Base-by-base conservation (phyloP, 2,797 vertebrate species). In the Micrastur ruficollis region DNA sequence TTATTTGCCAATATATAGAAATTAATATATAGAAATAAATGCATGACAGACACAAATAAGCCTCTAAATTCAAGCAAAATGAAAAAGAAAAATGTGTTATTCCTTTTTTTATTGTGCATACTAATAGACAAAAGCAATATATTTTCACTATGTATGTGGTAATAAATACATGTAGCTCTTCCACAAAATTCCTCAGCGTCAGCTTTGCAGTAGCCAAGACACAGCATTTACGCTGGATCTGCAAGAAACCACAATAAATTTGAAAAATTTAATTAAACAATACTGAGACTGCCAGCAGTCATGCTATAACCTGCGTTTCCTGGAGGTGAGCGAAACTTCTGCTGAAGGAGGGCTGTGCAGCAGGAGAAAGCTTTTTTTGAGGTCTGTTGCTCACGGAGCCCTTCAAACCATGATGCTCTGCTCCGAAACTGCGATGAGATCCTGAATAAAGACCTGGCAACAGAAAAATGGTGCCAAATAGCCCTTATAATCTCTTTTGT, bases 161-260 rank as follows among this genome's bases (percentile, higher is more conserved):
- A 55, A 42, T 73, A 90, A 84, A 50, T 49, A 40, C 23, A 31
- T 18, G 26, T 9, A 14, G n/a, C 2, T 82, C 75, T 90, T 74
- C 78, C 74, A 67, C 67, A 67, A 4, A 65, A 66, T 85, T 87
- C 76, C 68, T 85, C 5, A 0, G 55, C n/a, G 79, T 94, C 89
- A 96, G 92, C 86, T 92, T 84, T 95, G 73, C 32, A 46, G 90
- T 49, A 75, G 90, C 81, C 92, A 95, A 89, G 88, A 29, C 6
- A 4, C n/a, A 47, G 55, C 29, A 50, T 86, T 92, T 93, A 40
- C 0, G 4, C 93, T 92, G 88, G 53, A 84, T 86, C 92, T 62
- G 83, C 95, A 95, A 89, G 80, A 93, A 89, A 49, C 5, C 5
- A 42, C 80, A 70, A 84, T 94, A 92, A 92, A 96, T 93, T 79